Evolutionary conservation across 2,797 vertebrate species (phyloP).

Genomic region (Urocyon cinereoargenteus): DNA sequence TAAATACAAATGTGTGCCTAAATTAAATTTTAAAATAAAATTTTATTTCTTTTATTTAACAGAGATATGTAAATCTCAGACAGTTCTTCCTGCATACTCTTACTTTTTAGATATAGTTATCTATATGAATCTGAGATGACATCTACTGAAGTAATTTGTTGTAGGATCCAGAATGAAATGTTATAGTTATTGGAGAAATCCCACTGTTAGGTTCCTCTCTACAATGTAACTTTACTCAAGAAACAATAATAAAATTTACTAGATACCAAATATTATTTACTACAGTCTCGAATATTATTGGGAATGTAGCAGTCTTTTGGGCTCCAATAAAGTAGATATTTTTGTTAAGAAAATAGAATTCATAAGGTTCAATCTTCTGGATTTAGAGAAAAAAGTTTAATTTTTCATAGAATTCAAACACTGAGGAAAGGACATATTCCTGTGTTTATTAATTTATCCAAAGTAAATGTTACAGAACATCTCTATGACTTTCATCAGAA

Average conservation of each 20-base stretch:
- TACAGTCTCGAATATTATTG: background rate
- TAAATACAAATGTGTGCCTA: background rate
- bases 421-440: background rate
- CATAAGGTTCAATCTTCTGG: background rate
- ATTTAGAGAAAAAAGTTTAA: background rate
- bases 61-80: background rate
- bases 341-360: background rate
- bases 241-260: background rate
- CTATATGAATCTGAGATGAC: background rate
- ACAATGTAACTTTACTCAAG: background rate
- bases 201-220: background rate
- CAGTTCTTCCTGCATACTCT: background rate
- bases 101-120: background rate
- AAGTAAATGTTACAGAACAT: background rate
- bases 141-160: background rate
- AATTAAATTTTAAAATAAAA: background rate
- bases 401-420: background rate
- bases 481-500: background rate
- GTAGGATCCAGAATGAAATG: background rate
- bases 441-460: background rate
- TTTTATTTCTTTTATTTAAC: background rate
- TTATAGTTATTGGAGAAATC: background rate
- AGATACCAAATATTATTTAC: background rate
- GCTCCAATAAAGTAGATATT: background rate
- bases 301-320: background rate